Evolutionary conservation across 2,113 vertebrate genomes (phyloP), one percentile per base, ranked within the genome.

Genomic region (Prunella fulvescens): DNA sequence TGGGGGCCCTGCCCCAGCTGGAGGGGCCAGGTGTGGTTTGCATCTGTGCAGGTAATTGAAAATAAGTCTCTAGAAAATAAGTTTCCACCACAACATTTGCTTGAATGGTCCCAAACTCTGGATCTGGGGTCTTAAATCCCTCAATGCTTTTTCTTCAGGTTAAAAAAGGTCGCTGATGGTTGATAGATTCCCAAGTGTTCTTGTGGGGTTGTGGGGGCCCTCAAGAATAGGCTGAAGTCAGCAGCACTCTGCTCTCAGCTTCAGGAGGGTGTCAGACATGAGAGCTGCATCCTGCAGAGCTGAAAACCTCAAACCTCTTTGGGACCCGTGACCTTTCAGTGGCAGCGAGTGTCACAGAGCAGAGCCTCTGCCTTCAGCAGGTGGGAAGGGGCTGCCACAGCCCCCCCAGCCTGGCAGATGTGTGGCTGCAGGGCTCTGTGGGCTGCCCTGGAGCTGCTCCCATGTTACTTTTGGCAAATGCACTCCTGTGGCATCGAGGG

Each of bases 121-220:
- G 1, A 50, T 60, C 31, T 0, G 0, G 17, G 13, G 1, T 81
- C 42, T 78, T 58, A 45, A 50, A 81, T 14, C 12, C 23, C 17
- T 66, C 10, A 8, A 3, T 10, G 24, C 20, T 79, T 89, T 74
- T 78, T 39, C 12, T 54, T 77, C 44, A 35, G 51, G 16, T 35
- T 16, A 20, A 45, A 91, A 57, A 47, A 1, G 0, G 0, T 51
- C 39, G 18, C 12, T 65, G 64, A 25, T 20, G 37, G 33, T 70
- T 2, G 45, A 73, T 14, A 1, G 39, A 67, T 51, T 23, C 42
- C 40, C 7, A 40, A 1, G 18, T 19, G 13, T 18, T 10, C 8
- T 73, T 0, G 1, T 0, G 1, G 26, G 20, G 12, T 18, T 51
- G 2, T 33, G 48, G 28, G 24, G 33, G 14, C 8, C 60, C 33